Conservation (phyloP, 1,140 invertebrate species). For the Meloidogyne floridensis region DNA sequence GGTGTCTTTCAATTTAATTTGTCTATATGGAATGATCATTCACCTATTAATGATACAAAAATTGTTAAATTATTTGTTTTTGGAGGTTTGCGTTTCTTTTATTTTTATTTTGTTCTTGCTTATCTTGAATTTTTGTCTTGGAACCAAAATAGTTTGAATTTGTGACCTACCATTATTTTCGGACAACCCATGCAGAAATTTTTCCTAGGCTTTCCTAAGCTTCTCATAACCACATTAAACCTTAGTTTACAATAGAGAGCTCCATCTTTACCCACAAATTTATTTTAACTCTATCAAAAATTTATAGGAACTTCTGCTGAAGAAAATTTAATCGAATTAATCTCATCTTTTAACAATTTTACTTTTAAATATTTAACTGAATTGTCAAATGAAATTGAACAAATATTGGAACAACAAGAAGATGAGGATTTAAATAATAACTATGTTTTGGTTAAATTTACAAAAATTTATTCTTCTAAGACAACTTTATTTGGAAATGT, state of each 20-base stretch:
- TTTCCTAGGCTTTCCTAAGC: too few relatives aligned
- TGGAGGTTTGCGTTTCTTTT: background rate
- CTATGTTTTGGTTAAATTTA: background rate
- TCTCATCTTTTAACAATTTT: background rate
- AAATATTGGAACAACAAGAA: background rate
- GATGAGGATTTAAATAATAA: background rate
- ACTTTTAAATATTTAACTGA: background rate
- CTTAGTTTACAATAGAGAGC: too few relatives aligned
- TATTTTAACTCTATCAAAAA: background rate
- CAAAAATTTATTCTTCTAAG: background rate
- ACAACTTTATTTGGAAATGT: background rate
- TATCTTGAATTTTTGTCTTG: too few relatives aligned
- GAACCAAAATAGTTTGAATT: too few relatives aligned
- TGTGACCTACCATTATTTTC: too few relatives aligned
- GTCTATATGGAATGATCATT: background rate
- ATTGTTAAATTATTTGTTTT: background rate
- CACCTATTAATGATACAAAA: background rate
- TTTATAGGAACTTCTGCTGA: background rate
- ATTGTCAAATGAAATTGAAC: background rate
- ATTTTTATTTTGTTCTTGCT: too few relatives aligned
- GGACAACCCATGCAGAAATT: too few relatives aligned
- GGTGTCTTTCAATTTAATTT: constrained; percentile 15
- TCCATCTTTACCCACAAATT: too few relatives aligned
- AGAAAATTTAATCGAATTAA: background rate
- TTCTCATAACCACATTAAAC: too few relatives aligned